Conservation (phyloP, 2,888 invertebrate genomes). For the Vandiemenella viatica region DNA sequence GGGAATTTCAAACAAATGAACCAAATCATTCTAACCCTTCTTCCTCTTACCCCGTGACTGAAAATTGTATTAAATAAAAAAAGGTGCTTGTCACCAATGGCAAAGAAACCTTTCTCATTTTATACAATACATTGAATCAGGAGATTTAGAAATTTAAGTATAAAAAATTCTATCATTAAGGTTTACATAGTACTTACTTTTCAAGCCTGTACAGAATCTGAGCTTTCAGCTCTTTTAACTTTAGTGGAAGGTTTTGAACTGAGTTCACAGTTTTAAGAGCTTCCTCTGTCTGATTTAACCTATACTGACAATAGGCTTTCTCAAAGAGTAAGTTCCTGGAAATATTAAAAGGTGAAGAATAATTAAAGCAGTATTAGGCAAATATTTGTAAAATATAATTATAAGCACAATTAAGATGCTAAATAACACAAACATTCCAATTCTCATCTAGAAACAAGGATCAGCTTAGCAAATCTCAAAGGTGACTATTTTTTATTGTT, state of each 20-base stretch:
- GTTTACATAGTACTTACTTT: conserved; percentile 24
- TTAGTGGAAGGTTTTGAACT: conserved; percentile 44
- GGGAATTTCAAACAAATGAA: too few species aligned
- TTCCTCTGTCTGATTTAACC: conserved; percentile 71
- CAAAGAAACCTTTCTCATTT: too few species aligned
- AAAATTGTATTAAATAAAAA: too few species aligned
- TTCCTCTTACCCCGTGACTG: too few species aligned
- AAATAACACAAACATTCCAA: too few species aligned
- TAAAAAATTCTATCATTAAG: conserved; percentile 1
- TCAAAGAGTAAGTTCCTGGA: conserved; percentile 59
- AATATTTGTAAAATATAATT: too few species aligned
- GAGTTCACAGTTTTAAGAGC: conserved; percentile 65
- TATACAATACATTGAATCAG: too few species aligned
- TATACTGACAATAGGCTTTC: conserved; percentile 86
- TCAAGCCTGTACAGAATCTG: conserved; percentile 81
- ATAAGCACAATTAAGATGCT: too few species aligned
- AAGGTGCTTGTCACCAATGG: too few species aligned
- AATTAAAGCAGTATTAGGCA: not conserved
- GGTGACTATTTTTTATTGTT: not conserved
- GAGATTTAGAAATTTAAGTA: too few species aligned
- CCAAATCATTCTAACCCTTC: too few species aligned
- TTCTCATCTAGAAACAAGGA: not conserved
- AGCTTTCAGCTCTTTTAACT: conserved; percentile 69
- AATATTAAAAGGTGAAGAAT: conserved; percentile 8
- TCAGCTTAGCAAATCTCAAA: not conserved